Evolutionary conservation across 2,113 vertebrate genomes (phyloP).

Genomic region (Tapirus terrestris): DNA sequence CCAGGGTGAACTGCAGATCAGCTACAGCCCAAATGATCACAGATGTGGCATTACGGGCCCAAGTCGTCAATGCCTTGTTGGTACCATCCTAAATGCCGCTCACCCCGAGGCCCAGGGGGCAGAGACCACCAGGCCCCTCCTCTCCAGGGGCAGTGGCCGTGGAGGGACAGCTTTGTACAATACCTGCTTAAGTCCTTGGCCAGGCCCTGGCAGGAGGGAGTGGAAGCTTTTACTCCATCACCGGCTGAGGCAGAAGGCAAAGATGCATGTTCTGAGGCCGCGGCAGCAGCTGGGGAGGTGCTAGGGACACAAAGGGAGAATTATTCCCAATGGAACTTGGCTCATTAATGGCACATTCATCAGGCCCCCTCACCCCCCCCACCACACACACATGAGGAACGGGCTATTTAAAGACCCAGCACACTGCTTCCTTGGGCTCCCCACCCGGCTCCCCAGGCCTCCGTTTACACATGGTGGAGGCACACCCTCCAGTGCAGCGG

Average conservation of each 20-base stretch:
- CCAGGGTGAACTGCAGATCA: not conserved
- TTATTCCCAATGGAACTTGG: slow-evolving; percentile 51
- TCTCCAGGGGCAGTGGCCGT: not conserved
- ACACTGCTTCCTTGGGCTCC: not conserved
- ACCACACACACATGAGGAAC: not conserved
- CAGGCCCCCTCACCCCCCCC: not conserved
- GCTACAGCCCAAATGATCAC: not conserved
- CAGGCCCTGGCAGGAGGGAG: not conserved
- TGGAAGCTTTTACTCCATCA: slow-evolving; percentile 62
- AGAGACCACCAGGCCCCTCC: not conserved
- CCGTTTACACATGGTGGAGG: not conserved
- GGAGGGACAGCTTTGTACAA: not conserved
- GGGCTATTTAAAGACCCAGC: slow-evolving; percentile 36
- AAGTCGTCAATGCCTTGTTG: fast-evolving
- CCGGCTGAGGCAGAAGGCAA: not conserved
- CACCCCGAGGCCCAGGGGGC: not conserved
- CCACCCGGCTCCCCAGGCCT: fast-evolving
- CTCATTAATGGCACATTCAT: slow-evolving; percentile 53
- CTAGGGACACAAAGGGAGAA: slow-evolving; percentile 78
- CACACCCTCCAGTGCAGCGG: fast-evolving
- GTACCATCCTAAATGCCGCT: fast-evolving
- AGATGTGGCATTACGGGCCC: not conserved
- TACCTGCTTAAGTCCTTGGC: slow-evolving; percentile 79
- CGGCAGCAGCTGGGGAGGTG: slow-evolving; percentile 48
- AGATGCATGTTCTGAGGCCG: slow-evolving; percentile 16